Evolutionary conservation across 2,888 invertebrate species (phyloP), one percentile per base, ranked within the genome.

Genomic region (Zhuqinia jingwanae): DNA sequence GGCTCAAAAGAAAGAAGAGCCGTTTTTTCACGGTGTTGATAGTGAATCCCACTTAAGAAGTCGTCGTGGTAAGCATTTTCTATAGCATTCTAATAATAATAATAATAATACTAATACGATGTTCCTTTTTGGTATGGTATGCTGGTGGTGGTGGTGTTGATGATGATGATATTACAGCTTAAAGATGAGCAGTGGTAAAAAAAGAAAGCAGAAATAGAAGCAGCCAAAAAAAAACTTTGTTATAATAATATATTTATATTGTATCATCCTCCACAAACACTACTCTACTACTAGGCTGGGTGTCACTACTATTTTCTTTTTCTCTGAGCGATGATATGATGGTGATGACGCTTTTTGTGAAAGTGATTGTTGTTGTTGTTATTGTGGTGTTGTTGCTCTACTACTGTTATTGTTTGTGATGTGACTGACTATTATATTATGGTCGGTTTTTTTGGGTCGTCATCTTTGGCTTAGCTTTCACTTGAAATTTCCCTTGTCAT

Each of bases 1-100:
- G 77, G 70, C 65, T 60, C 68, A 73, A 68, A 68, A 73, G 63
- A 85, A 75, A 75, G 47, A 70, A 63, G 73, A 84, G 65, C 73
- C 83, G 68, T 60, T 82, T 83, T 77, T 87, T 82, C 68, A 87
- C 79, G 83, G 83, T 87, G 82, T 87, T 83, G 87, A 87, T 87
- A 87, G 87, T 70, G 83, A 87, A 87, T 87, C 79, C 87, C 87
- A 87, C 87, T 87, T 83, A 87, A 87, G 87, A 83, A 82, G 87
- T 87, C 70, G 73, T 79, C 73, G 80, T 81, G 86, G 81, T 86
- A 86, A 82, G 87, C 79, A 87, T 87, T 87, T 83, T 68, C 22
- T 70, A 68, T 73, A 73, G 65, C 87, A 87, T 87, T 86, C 68
- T 81, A 83, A 83, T 87, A 87, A n/a, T n/a, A n/a, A n/a, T n/a